phyloP scores from a whole-genome alignment of 2,113 vertebrate species.

The Cephalopholis sonnerati region DNA sequence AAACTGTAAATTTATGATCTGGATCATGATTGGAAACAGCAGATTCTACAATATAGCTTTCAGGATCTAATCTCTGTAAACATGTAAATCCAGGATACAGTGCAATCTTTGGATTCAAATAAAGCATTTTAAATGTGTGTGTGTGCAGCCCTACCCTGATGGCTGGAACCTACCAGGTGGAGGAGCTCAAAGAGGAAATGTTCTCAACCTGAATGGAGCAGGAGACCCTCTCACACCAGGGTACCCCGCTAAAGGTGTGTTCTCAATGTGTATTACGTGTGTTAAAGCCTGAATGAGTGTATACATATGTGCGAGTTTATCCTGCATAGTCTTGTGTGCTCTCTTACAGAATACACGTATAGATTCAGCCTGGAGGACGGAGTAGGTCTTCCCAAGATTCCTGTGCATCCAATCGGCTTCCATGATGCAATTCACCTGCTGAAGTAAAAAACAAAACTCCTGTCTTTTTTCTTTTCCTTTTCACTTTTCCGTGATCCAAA shows the following conservation, averaged over 20 bases:
- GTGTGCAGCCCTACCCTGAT: conserved; percentile 87
- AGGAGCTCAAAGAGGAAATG: conserved; percentile 94
- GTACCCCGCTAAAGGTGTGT: conserved; percentile 95
- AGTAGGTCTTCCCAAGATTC: conserved; percentile 93
- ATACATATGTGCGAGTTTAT: background rate
- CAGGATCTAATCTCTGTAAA: background rate
- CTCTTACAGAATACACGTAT: conserved; percentile 89
- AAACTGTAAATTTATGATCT: background rate
- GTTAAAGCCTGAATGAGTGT: background rate
- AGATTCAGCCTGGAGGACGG: conserved; percentile 87
- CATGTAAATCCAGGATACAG: background rate
- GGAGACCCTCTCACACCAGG: conserved; percentile 97
- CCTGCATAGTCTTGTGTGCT: conserved; percentile 30
- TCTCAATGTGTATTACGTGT: background rate
- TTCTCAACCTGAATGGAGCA: conserved; percentile 93
- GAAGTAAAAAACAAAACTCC: conserved; percentile 73
- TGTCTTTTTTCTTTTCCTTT: background rate
- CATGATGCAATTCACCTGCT: conserved; percentile 90
- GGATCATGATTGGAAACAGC: background rate
- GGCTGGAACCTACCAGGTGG: conserved; percentile 95
- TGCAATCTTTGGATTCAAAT: background rate
- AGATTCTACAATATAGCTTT: background rate
- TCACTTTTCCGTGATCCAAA: background rate
- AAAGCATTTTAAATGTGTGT: background rate
- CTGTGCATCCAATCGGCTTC: conserved; percentile 96